phyloP scores from a whole-genome alignment of 1,140 invertebrate species.

The Meteorus sp. region DNA sequence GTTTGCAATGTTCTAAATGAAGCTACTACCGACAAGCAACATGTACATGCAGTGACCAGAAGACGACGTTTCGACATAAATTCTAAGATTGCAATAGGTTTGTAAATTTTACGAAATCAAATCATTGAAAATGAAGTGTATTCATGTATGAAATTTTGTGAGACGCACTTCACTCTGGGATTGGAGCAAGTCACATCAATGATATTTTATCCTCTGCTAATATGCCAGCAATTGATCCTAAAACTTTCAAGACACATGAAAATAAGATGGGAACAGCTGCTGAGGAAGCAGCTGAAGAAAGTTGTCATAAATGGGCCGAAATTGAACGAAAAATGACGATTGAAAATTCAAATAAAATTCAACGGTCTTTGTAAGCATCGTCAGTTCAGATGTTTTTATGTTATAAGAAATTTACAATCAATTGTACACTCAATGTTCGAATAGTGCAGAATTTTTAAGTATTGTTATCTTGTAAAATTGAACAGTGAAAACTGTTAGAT shows the following conservation, averaged over 20 bases:
- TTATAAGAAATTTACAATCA: no score
- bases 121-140: not conserved
- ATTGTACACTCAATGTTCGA: no score
- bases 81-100: slow-evolving; percentile 14
- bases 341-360: no score
- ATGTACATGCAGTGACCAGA: not conserved
- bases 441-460: no score
- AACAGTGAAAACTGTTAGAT: not conserved
- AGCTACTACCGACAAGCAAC: not conserved
- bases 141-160: not conserved
- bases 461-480: no score
- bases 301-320: no score
- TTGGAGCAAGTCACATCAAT: slow-evolving; percentile 8
- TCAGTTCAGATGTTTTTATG: no score
- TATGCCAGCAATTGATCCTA: slow-evolving; percentile 7
- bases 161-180: slow-evolving; percentile 9
- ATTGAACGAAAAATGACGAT: no score
- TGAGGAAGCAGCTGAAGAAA: no score
- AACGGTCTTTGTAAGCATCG: no score
- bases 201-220: not conserved
- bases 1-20: not conserved
- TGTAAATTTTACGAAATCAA: not conserved
- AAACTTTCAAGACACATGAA: no score
- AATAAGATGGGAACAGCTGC: no score
- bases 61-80: slow-evolving; percentile 9